phyloP scores from a whole-genome alignment of 2,797 vertebrate species.

The Petrocephalus schoutedeni region DNA sequence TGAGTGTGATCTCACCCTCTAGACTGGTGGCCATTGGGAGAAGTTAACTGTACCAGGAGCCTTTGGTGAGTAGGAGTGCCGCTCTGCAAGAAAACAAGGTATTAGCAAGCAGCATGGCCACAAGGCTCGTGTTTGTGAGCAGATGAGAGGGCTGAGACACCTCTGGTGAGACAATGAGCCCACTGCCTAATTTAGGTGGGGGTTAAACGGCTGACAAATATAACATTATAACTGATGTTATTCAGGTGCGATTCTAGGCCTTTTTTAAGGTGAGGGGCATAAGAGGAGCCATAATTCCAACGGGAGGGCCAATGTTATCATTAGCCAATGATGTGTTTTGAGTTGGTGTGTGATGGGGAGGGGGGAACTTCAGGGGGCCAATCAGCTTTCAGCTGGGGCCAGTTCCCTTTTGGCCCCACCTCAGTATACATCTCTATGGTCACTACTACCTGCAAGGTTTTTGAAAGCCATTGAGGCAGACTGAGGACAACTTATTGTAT shows the following conservation, averaged over 20 bases:
- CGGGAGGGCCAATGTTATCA: background rate
- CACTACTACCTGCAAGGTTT: background rate
- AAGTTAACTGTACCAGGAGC: slow-evolving; percentile 30
- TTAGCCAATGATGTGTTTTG: background rate
- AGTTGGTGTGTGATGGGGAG: background rate
- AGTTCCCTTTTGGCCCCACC: background rate
- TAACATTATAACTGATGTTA: background rate
- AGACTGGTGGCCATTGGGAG: slow-evolving; percentile 36
- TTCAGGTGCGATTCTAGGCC: background rate
- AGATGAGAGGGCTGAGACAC: background rate
- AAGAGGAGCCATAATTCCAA: background rate
- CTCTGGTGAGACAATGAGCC: background rate
- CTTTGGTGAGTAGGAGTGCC: background rate
- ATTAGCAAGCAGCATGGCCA: background rate
- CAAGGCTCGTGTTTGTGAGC: background rate
- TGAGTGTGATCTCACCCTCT: slow-evolving; percentile 38
- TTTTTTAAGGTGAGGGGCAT: background rate
- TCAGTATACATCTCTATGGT: background rate
- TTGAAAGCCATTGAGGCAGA: background rate
- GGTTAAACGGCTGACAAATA: background rate
- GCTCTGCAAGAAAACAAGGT: background rate
- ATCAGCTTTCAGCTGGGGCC: background rate
- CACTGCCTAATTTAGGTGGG: background rate
- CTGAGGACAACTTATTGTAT: background rate
- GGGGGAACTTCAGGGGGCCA: background rate